Conservation (phyloP, 2,113 vertebrate species). For the Struthio camelus region DNA sequence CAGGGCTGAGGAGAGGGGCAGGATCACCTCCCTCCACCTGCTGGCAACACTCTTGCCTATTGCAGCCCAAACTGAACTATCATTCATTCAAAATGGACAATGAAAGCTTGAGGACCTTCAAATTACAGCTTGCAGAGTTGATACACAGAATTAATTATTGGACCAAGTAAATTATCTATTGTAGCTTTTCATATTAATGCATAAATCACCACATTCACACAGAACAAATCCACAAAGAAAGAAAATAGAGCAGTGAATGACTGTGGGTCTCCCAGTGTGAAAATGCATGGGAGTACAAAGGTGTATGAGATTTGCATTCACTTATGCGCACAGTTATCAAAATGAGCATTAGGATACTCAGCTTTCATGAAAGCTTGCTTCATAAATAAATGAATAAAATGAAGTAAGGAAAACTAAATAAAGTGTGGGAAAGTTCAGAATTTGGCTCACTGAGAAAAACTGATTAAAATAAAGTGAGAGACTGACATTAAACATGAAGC, state of each 20-base stretch:
- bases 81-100: not conserved
- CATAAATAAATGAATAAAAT: not conserved
- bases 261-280: not conserved
- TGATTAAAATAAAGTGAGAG: not conserved
- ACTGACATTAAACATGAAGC: not conserved
- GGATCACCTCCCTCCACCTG: too few species aligned
- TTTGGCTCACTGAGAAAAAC: not conserved
- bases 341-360: not conserved
- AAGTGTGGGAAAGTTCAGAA: not conserved
- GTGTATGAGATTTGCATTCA: not conserved
- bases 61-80: too few species aligned
- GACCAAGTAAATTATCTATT: not conserved
- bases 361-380: not conserved
- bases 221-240: not conserved
- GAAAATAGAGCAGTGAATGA: not conserved
- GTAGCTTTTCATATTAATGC: not conserved
- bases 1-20: too few species aligned
- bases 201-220: not conserved
- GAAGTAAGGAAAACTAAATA: not conserved
- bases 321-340: not conserved
- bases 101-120: not conserved
- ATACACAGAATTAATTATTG: not conserved
- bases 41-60: too few species aligned
- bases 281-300: not conserved
- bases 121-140: not conserved